These are phyloP conservation scores for Aphaenogaster floridana DNA, from an alignment of 1,140 invertebrate species.

Conservation along the genomic window DNA sequence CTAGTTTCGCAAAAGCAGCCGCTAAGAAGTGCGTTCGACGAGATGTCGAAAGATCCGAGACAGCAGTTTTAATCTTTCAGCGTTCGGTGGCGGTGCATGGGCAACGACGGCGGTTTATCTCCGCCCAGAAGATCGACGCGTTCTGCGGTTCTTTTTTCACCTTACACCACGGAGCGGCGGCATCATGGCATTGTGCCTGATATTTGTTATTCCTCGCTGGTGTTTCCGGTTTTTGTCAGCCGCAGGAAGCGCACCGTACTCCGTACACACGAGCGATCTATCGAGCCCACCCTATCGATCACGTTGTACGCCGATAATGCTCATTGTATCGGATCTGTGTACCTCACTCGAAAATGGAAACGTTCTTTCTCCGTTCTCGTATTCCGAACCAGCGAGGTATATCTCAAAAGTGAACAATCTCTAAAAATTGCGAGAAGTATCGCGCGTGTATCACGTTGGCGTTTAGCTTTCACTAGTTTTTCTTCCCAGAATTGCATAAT, in stretches of 20 bases:
- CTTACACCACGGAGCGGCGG: constrained; percentile 25
- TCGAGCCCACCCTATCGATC: constrained; percentile 44
- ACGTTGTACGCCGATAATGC: background rate
- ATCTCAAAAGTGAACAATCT: background rate
- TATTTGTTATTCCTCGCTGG: constrained; percentile 83
- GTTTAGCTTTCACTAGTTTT: background rate
- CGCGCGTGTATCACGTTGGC: background rate
- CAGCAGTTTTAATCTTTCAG: constrained; percentile 54
- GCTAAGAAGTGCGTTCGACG: background rate
- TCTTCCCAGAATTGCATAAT: background rate
- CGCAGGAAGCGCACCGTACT: constrained; percentile 73
- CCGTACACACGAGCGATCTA: constrained; percentile 1
- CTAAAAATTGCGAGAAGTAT: background rate
- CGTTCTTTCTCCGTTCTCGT: background rate
- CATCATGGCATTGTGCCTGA: constrained; percentile 73
- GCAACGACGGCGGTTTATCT: constrained; percentile 3
- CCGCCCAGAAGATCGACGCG: constrained; percentile 31
- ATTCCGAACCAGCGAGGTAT: background rate
- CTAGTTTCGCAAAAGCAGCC: background rate
- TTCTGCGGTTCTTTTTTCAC: constrained; percentile 52
- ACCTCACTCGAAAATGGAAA: constrained; percentile 27
- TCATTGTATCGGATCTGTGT: background rate
- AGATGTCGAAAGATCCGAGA: constrained; percentile 29
- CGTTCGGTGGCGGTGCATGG: background rate
- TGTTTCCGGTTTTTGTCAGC: constrained; percentile 79